Base-by-base conservation (phyloP, 2,797 vertebrate species). In the Hafferia zeledoni region DNA sequence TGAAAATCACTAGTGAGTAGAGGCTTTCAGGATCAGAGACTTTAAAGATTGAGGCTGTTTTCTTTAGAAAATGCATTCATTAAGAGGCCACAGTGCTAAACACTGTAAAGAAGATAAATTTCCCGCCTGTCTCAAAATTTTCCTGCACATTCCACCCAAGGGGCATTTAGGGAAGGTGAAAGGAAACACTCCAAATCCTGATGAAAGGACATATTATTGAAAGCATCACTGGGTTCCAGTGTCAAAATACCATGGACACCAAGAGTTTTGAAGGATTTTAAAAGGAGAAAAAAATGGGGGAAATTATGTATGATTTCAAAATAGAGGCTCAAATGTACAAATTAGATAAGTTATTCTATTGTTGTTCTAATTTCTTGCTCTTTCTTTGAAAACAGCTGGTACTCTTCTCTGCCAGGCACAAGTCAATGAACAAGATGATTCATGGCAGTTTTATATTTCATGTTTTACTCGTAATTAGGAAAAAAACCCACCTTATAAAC, bases 1-100 rank as follows among this genome's bases (percentile, higher is more conserved):
- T 93, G 61, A 88, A 89, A 69, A 85, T 94, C 87, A 90, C 7
- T 39, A 39, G 17, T 56, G 44, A 94, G 39, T n/a, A 76, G 60
- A 87, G 44, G 28, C 25, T 86, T 90, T 61, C 50, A 83, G 25
- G 55, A 92, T 87, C n/a, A 78, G 17, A 78, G 53, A 55, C 86
- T 91, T 91, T 69, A 61, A 81, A 92, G 76, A 78, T 1, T 81
- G 50, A 69, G 23, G 13, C 28, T 56, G 27, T 88, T 76, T 89
- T 17, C 55, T 63, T 76, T 63, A 78, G 57, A 50, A 90, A 87
- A 80, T 43, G 19, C 14, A 41, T 69, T 12, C 85, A 85, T 64
- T 85, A 80, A 89, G 53, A 68, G 35, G n/a, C 69, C 4, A 13
- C 4, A 24, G 8, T 30, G 5, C 59, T 87, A 90, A 83, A 47